Evolutionary conservation across 2,797 vertebrate genomes (phyloP), one percentile per base, ranked within the genome.

Genomic region (Coccyzus lansbergi): DNA sequence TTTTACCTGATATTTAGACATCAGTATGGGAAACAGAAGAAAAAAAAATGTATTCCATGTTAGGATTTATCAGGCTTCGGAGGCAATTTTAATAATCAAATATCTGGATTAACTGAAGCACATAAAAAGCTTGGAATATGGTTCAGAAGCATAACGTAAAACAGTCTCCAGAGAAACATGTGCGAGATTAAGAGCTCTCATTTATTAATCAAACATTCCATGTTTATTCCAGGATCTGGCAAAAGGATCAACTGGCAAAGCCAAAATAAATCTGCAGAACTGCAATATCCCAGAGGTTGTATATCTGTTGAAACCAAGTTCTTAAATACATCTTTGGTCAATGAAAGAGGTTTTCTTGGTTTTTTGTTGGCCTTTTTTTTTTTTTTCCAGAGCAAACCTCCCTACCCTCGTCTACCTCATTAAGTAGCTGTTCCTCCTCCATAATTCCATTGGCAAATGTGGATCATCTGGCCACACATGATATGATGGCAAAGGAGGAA

Each of bases 1-100:
- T 80, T 88, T 96, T 95, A 89, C 86, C 98, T 98, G 88, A 44
- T 59, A 78, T 94, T 44, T 59, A 64, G 72, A 92, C 38, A 89
- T 71, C 68, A 67, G 77, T 18, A 77, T 51, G 52, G 36, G 84
- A 83, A 83, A 55, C 16, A 10, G 6, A 10, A 4, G 42, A 16
- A 70, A 55, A 64, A 55, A 64, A 40, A 49, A 33, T n/a, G 6
- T 18, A 46, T 51, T 36, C 58, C 13, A 42, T 9, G 10, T 55
- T 70, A 72, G 31, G 48, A 63, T 8, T 26, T 49, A 55, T 11
- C 21, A 72, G 6, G 48, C 51, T 44, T 55, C 55, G 42, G 26
- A 92, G 7, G 24, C 10, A 64, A 75, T 46, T 78, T 49, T 78
- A 81, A 83, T 52, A 91, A 6, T 60, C 24, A 72, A 58, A 28